Conservation (phyloP, 2,113 vertebrate genomes). For the Eulacestoma nigropectus region DNA sequence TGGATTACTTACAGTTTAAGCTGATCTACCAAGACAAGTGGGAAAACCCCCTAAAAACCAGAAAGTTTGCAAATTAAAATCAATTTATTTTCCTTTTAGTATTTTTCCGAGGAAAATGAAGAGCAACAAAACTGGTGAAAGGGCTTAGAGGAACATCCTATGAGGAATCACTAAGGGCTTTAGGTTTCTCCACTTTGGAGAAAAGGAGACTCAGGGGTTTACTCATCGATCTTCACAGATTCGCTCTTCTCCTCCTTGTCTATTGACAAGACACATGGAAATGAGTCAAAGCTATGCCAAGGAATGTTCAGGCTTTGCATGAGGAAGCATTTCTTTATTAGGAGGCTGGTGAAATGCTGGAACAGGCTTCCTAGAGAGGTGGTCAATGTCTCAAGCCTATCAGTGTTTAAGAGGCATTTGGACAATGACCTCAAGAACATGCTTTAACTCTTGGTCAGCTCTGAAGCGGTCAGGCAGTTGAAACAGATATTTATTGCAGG, state of each 20-base stretch:
- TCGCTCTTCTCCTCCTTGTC: neutral
- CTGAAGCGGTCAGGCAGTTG: neutral
- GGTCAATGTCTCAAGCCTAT: neutral
- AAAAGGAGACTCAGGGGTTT: neutral
- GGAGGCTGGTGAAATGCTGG: neutral
- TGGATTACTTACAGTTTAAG: neutral
- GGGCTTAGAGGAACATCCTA: rapidly evolving
- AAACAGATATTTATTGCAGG: neutral
- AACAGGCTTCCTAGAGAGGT: neutral
- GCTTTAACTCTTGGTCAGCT: neutral
- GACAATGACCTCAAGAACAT: neutral
- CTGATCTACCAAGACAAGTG: neutral
- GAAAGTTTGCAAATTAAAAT: neutral
- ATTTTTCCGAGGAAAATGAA: neutral
- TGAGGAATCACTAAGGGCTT: neutral
- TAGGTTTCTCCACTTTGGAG: neutral
- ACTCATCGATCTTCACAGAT: neutral
- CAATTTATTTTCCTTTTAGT: neutral
- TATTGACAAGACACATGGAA: rapidly evolving
- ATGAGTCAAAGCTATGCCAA: neutral
- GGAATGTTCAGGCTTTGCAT: neutral
- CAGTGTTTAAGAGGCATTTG: neutral
- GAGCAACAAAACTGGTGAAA: neutral
- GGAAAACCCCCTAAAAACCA: rapidly evolving
- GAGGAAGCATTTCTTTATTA: neutral